Evolutionary conservation across 2,888 invertebrate genomes (phyloP).

Genomic region (Synergus japonicus): DNA sequence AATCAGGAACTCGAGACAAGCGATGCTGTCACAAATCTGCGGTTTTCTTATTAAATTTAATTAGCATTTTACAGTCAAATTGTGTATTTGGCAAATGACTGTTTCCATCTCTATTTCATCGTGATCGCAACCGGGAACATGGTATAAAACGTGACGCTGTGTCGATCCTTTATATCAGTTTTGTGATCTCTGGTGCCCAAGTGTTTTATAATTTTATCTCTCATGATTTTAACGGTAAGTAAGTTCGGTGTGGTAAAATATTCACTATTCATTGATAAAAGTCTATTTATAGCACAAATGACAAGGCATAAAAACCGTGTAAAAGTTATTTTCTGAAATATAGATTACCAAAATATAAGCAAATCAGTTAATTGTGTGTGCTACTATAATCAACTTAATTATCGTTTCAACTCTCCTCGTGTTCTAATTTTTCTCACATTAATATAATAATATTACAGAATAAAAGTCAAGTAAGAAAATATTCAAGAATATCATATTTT

Average conservation of each 20-base stretch:
- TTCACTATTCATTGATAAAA: not conserved
- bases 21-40: slow-evolving; percentile 66
- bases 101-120: slow-evolving; percentile 68
- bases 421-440: no score
- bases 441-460: not conserved
- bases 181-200: slow-evolving; percentile 52
- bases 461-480: not conserved
- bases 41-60: slow-evolving; percentile 76
- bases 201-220: slow-evolving; percentile 27
- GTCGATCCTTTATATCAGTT: slow-evolving; percentile 65
- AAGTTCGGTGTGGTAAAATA: not conserved
- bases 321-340: no score
- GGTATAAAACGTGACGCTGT: slow-evolving; percentile 63
- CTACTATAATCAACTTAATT: not conserved
- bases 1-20: slow-evolving; percentile 55
- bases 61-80: slow-evolving; percentile 70
- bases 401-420: no score
- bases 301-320: not conserved
- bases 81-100: slow-evolving; percentile 71
- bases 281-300: not conserved
- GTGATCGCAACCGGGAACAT: slow-evolving; percentile 55
- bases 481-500: not conserved
- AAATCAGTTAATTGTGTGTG: no score
- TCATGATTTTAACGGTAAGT: slow-evolving; percentile 72
- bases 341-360: no score